Evolutionary conservation across 2,113 vertebrate species (phyloP), one percentile per base, ranked within the genome.

Genomic region (Psophia crepitans): DNA sequence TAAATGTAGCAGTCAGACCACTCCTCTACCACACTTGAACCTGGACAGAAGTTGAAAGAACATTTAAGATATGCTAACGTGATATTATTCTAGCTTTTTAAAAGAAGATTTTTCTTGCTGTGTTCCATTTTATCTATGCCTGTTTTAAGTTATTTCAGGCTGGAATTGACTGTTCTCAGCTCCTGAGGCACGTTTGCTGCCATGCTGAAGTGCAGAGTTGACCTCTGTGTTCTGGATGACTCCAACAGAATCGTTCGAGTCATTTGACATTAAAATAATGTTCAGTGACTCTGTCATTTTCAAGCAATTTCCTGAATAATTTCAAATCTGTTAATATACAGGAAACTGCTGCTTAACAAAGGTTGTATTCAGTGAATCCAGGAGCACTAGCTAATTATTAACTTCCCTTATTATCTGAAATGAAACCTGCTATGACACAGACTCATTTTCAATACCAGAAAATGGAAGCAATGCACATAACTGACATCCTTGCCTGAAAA

Each of bases 251-350:
- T 93, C 33, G 22, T 86, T 97, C 53, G 3, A 97, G 86, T 96
- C 94, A 96, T 96, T 97, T 98, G 94, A 97, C 97, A 97, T 98
- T 98, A 97, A 97, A 98, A 97, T 96, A 94, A 97, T 96, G 94
- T 97, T 96, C 96, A 97, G 83, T 88, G 96, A 97, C 92, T 92
- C 88, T 98, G 95, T 97, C 96, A 96, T 97, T 98, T 97, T 97
- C 96, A 88, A 97, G 94, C 93, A 97, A 98, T 98, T 98, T 98
- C 97, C 98, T 98, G 97, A 97, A 97, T 98, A 98, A 98, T 97
- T 98, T 98, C 71, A 94, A 97, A 97, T 98, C 97, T 98, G 98
- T 98, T 97, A 97, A 96, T 96, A 94, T 71, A 94, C 95, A 98
- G 98, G 98, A 98, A 98, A 95, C 97, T 92, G 95, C 96, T 97